Percentiles rank a stretch among this genome's conserved stretches.
These are phyloP conservation scores for Parnassius smintheus DNA, from an alignment of 2,888 invertebrate genomes.

Conservation along the genomic window DNA sequence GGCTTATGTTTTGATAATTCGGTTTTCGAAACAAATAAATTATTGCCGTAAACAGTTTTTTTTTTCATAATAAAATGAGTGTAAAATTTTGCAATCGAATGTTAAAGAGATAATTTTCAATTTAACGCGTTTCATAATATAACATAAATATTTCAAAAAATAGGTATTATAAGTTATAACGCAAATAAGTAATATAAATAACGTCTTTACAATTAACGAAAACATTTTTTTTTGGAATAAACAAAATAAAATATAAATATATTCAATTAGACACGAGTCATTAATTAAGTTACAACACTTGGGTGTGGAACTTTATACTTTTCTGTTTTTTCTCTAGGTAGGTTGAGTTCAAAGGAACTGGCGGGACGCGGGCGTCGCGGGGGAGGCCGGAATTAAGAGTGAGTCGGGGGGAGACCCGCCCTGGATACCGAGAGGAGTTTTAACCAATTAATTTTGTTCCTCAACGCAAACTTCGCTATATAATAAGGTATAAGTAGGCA, in stretches of 20 bases:
- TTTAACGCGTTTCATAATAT: no score
- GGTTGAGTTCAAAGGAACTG: conserved; percentile 81
- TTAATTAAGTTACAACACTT: conserved; percentile 76
- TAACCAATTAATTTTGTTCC: conserved; percentile 83
- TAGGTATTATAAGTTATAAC: no score
- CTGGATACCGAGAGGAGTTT: conserved; percentile 82
- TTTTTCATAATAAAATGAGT: no score
- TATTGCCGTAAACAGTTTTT: no score
- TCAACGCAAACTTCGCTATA: conserved; percentile 82
- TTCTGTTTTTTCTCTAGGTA: conserved; percentile 82
- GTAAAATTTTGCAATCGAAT: no score
- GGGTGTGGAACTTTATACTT: conserved; percentile 74
- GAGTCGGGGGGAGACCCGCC: conserved; percentile 70
- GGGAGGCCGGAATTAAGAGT: conserved; percentile 71
- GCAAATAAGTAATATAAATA: no score
- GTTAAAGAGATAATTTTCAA: no score
- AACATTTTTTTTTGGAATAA: no score
- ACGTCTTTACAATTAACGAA: no score
- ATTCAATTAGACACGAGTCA: conserved; percentile 32
- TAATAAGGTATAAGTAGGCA: conserved; percentile 82
- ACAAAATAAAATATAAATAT: not conserved
- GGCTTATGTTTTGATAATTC: no score
- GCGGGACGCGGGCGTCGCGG: conserved; percentile 57
- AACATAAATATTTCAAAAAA: no score
- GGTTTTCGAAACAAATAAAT: no score